Percentiles rank a stretch among this genome's conserved stretches.
Conservation (phyloP, 2,888 invertebrate genomes). For the Bursaphelenchus okinawaensis region DNA sequence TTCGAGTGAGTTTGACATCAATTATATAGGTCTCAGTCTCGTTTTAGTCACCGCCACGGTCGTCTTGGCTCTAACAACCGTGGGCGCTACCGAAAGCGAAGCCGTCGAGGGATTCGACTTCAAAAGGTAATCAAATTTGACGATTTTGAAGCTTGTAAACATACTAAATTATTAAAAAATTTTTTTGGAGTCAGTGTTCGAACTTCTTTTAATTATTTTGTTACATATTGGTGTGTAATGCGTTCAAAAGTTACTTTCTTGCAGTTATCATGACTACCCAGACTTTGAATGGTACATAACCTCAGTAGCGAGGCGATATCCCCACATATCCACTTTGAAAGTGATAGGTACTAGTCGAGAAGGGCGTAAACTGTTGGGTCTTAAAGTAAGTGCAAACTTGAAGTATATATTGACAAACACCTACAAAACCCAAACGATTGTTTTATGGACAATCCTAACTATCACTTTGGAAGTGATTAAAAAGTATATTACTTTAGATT, state of each 20-base stretch:
- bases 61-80: neutral
- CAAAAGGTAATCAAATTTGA: neutral
- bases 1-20: neutral
- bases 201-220: too few species aligned
- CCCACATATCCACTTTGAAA: conserved; percentile 38
- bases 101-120: neutral
- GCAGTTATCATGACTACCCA: conserved; percentile 43
- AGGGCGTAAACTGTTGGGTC: conserved; percentile 39
- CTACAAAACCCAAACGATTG: too few species aligned
- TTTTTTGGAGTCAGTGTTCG: too few species aligned
- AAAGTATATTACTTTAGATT: neutral
- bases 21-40: neutral
- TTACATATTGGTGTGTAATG: too few species aligned
- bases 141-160: too few species aligned
- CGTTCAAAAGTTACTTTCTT: too few species aligned
- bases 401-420: too few species aligned
- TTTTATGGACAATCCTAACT: too few species aligned
- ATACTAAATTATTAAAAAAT: too few species aligned
- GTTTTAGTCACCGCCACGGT: neutral
- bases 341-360: conserved; percentile 41
- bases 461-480: neutral
- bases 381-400: conserved; percentile 28
- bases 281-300: conserved; percentile 37
- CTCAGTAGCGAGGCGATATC: conserved; percentile 34
- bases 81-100: neutral